phyloP scores from a whole-genome alignment of 2,888 invertebrate genomes.

The Hydropsyche betteni region DNA sequence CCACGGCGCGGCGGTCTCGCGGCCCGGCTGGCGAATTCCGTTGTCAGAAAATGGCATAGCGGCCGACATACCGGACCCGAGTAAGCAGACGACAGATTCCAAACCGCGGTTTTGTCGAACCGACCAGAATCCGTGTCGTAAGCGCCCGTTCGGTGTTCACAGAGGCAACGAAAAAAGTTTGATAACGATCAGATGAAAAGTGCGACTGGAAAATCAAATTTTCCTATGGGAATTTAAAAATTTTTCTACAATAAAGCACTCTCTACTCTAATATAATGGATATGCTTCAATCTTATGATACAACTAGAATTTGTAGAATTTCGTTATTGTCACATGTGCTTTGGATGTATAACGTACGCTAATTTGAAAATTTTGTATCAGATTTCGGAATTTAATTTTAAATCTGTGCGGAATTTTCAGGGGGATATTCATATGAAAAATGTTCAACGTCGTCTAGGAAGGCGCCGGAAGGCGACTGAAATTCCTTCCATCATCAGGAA shows the following conservation, averaged over 20 bases:
- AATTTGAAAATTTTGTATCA: neutral
- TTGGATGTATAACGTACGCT: too few species aligned
- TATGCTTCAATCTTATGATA: too few species aligned
- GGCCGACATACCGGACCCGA: constrained; percentile 37
- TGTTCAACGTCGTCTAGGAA: constrained; percentile 23
- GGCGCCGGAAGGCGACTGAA: constrained; percentile 27
- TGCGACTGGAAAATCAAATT: too few species aligned
- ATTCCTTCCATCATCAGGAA: constrained; percentile 16
- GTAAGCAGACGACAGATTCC: constrained; percentile 31
- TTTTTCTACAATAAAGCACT: too few species aligned
- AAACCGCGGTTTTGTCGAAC: constrained; percentile 29
- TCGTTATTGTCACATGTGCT: too few species aligned
- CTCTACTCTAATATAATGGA: too few species aligned
- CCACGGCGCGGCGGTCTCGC: constrained; percentile 42
- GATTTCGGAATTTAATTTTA: constrained; percentile 10
- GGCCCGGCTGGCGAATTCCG: constrained; percentile 40
- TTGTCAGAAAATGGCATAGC: constrained; percentile 42
- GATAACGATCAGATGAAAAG: too few species aligned
- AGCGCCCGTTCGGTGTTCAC: neutral
- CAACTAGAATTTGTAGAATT: too few species aligned
- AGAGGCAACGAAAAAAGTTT: too few species aligned
- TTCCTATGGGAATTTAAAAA: too few species aligned
- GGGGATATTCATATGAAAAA: constrained; percentile 5
- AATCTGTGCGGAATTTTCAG: constrained; percentile 10
- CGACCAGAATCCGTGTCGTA: constrained; percentile 14